Evolutionary conservation across 2,888 invertebrate genomes (phyloP), one percentile per base, ranked within the genome.

Genomic region (Onchidella celtica): DNA sequence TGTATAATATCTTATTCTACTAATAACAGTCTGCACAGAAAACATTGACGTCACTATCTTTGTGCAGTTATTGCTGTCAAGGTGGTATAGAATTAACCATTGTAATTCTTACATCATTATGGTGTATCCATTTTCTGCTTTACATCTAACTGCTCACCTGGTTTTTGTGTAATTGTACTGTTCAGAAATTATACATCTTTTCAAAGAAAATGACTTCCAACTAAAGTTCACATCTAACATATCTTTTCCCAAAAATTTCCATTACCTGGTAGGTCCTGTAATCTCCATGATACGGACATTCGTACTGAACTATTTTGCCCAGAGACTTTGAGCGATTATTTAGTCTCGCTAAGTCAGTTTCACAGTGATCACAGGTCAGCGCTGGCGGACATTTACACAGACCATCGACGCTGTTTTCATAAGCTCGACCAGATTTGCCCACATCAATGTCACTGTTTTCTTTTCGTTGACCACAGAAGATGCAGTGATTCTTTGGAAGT

Each of bases 281-380:
- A 55, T 84, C 70, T 24, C 84, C 84, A 57, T 84, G 84, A 34
- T 81, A 65, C 2, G 38, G 34, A 73, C 84, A 84, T 3, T 57
- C 40, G 66, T 70, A 77, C 38, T 47, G 27, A 40, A 65, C 40
- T 21, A 75, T 9, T 3, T 40, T 38, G 0, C 75, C 75, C 1
- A 47, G 75, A 0, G 24, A 4, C 32, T 47, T 6, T 0, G 29
- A 40, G n/a, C 11, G 38, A 0, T 17, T 17, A 1, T 40, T 75
- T 9, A 59, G 24, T 38, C 73, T 59, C 38, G 34, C 59, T 2
- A 61, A 24, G 38, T 73, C 73, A 4, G 2, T 3, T 38, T 36
- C 61, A 36, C 73, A 73, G 9, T 73, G 24, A 11, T 24, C 24
- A 21, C 73, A 73, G 24, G 73, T 73, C 17, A 59, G 38, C n/a